These are phyloP conservation scores for Lepetodrilus schrolli DNA, from an alignment of 2,888 invertebrate species.

Conservation along the genomic window DNA sequence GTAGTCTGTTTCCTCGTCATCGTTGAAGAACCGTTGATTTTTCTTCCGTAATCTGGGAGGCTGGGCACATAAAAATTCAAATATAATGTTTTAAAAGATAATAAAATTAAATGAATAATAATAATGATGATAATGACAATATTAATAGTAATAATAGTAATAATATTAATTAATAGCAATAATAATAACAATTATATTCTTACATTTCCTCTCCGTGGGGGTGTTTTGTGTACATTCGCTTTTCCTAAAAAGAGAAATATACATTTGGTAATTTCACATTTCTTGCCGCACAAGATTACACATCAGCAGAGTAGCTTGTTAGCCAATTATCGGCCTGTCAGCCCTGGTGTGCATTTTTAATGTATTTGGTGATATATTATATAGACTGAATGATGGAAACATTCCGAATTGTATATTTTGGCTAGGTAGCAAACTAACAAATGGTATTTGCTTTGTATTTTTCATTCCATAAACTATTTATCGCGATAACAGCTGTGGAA, in stretches of 20 bases:
- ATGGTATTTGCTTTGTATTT: no score
- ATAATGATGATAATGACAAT: background rate
- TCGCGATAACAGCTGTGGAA: no score
- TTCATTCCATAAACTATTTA: no score
- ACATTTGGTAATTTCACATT: background rate
- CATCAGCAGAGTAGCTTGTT: no score
- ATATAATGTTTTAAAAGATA: background rate
- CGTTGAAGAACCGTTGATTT: slow-evolving; percentile 67
- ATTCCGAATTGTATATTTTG: no score
- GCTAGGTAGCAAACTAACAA: no score
- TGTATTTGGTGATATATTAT: no score
- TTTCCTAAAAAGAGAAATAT: slow-evolving; percentile 26
- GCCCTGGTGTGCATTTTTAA: no score
- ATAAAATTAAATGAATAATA: background rate
- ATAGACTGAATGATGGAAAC: no score
- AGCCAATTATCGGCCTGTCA: no score
- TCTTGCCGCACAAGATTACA: no score
- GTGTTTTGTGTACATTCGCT: slow-evolving; percentile 35
- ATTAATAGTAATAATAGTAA: background rate
- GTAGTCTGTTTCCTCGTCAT: slow-evolving; percentile 67
- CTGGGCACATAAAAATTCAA: slow-evolving; percentile 43
- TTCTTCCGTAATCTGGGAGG: slow-evolving; percentile 66
- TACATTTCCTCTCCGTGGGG: slow-evolving; percentile 50
- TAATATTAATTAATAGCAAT: background rate
- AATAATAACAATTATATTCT: slow-evolving; percentile 29